Base-by-base conservation (phyloP, 2,888 invertebrate genomes). In the Resseliella maxima region DNA sequence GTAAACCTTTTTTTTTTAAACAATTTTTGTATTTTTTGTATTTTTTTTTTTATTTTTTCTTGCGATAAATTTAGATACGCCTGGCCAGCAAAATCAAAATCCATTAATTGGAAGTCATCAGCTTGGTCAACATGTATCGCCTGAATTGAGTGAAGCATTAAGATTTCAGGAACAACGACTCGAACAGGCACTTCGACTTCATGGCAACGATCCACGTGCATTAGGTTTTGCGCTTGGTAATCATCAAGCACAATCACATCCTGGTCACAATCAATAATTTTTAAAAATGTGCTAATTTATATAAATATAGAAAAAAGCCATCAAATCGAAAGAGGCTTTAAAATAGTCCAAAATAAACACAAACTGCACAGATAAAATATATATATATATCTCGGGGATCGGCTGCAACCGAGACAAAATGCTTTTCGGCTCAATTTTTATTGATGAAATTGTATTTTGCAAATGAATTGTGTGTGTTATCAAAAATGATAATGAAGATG, bases 121-220 rank as follows among this genome's bases (percentile, higher is more conserved):
- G n/a, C 88, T 88, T 85, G 87, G 88, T 35, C 88, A 88, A 36
- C 94, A 94, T 89, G 91, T 95, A 87, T 93, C 94, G 87, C 94
- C 95, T 0, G 95, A 95, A 89, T 91, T 95, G 88, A 94, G 94
- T 24, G 95, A 95, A 90, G 95, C 94, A 6, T 92, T 95, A 88
- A 92, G 94, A 90, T 91, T 94, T 89, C 95, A 95, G 88, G 96
- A 96, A 88, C 96, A 96, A 90, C 93, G 96, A 89, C 90, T 96
- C 89, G 96, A 96, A 89, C 96, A 96, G 89, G 96, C 96, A 50
- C 91, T 96, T 88, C 93, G 96, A 89, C 92, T 96, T 89, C 96
- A 96, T 90, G 94, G 93, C 86, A 92, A 93, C 88, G 96, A 96
- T 89, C 96, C 96, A 0, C 93, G 96, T 88, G 94, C 95, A 90